Conservation (phyloP, 2,113 vertebrate species). For the Chloropsis cyanopogon region DNA sequence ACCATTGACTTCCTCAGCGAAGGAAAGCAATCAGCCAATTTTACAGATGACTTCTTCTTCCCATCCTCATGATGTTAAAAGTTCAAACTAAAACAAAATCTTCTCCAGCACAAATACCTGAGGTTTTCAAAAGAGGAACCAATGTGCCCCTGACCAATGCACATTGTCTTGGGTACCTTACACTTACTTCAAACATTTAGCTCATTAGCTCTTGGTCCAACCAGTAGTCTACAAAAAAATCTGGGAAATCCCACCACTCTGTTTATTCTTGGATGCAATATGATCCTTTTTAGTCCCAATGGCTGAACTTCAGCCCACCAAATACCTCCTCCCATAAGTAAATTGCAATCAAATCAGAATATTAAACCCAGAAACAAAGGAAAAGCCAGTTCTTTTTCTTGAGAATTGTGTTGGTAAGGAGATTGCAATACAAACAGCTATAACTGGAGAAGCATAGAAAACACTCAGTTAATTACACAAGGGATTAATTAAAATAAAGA, state of each 20-base stretch:
- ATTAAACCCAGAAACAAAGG: neutral
- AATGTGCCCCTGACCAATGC: neutral
- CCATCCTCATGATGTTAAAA: neutral
- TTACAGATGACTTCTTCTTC: conserved; percentile 11
- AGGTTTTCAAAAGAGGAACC: neutral
- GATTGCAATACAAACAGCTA: neutral
- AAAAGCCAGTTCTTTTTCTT: neutral
- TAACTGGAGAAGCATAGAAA: neutral
- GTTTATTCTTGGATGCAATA: neutral
- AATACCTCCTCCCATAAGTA: neutral
- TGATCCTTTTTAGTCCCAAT: neutral
- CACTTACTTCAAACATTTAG: neutral
- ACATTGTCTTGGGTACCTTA: neutral
- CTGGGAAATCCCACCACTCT: neutral
- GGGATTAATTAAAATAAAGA: neutral
- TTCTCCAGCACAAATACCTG: neutral
- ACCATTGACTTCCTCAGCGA: neutral
- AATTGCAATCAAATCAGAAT: neutral
- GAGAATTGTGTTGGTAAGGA: neutral
- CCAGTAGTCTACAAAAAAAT: neutral
- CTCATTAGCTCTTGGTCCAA: neutral
- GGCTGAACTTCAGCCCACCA: neutral
- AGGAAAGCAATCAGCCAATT: conserved; percentile 24
- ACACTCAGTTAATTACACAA: neutral
- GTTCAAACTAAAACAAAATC: conserved; percentile 33